These are phyloP conservation scores for Tetragnatha versicolor DNA, from an alignment of 1,140 invertebrate genomes.

Conservation along the genomic window DNA sequence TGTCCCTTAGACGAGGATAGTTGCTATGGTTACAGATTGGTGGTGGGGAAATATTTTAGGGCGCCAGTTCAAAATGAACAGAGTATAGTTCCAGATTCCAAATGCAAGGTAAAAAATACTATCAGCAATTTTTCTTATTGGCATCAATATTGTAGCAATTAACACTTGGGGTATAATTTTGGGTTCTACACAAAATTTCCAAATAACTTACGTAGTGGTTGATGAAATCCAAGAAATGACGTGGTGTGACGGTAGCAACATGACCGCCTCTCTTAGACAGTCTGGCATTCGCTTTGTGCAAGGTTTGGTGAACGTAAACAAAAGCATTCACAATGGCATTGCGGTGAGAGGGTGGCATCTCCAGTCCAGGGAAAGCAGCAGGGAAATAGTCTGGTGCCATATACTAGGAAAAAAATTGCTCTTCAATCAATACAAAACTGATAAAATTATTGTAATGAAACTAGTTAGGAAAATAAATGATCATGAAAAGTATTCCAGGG, in stretches of 20 bases:
- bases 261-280: conserved; percentile 89
- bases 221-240: conserved; percentile 99
- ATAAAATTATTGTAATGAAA: background rate
- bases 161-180: too few species aligned
- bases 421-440: background rate
- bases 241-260: conserved; percentile 96
- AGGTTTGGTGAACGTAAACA: conserved; percentile 97
- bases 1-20: too few species aligned
- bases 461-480: too few species aligned
- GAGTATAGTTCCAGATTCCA: too few species aligned
- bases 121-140: too few species aligned
- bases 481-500: too few species aligned
- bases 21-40: too few species aligned
- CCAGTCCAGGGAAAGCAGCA: conserved; percentile 78
- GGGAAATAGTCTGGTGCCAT: conserved; percentile 87
- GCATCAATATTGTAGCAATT: too few species aligned
- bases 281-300: conserved; percentile 91
- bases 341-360: conserved; percentile 75
- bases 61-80: too few species aligned
- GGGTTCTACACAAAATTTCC: background rate
- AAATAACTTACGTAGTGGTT: conserved; percentile 84
- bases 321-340: conserved; percentile 97
- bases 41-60: too few species aligned
- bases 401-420: conserved; percentile 71
- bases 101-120: too few species aligned